Conservation (phyloP, 1,140 invertebrate genomes). For the Macrobrachium rosenbergii region DNA sequence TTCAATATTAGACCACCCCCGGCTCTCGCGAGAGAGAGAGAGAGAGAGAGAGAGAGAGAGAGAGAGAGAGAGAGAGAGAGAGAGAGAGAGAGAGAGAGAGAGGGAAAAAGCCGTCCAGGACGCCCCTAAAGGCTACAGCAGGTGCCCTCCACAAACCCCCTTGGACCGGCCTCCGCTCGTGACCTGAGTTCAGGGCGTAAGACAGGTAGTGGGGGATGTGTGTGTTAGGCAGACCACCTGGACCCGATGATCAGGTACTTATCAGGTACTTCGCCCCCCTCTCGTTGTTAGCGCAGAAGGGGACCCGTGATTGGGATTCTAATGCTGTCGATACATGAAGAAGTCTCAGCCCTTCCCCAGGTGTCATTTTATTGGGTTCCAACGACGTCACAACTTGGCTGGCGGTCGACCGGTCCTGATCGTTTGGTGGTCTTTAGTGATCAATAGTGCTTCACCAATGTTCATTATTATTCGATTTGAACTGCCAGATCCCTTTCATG, state of each 20-base stretch:
- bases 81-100: too few relatives aligned
- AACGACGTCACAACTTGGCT: background rate
- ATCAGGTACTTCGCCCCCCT: background rate
- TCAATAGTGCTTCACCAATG: too few relatives aligned
- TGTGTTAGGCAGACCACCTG: constrained; percentile 43
- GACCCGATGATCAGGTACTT: constrained; percentile 37
- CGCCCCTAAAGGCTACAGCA: too few relatives aligned
- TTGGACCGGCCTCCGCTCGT: constrained; percentile 15
- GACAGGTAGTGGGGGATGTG: constrained; percentile 46
- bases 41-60: too few relatives aligned
- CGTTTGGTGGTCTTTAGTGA: too few relatives aligned
- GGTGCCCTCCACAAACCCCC: background rate
- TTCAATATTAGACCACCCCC: too few relatives aligned
- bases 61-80: too few relatives aligned
- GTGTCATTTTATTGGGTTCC: constrained; percentile 24
- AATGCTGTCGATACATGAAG: constrained; percentile 40
- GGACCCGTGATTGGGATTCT: constrained; percentile 42
- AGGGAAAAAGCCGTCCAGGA: too few relatives aligned
- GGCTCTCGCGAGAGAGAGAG: too few relatives aligned
- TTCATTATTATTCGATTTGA: too few relatives aligned
- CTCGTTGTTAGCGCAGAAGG: constrained; percentile 26
- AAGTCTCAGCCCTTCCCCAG: background rate
- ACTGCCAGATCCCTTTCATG: too few relatives aligned
- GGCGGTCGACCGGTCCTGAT: too few relatives aligned
- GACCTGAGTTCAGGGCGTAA: constrained; percentile 40